phyloP scores from a whole-genome alignment of 2,113 vertebrate genomes.

The Protobothrops flavoviridis region DNA sequence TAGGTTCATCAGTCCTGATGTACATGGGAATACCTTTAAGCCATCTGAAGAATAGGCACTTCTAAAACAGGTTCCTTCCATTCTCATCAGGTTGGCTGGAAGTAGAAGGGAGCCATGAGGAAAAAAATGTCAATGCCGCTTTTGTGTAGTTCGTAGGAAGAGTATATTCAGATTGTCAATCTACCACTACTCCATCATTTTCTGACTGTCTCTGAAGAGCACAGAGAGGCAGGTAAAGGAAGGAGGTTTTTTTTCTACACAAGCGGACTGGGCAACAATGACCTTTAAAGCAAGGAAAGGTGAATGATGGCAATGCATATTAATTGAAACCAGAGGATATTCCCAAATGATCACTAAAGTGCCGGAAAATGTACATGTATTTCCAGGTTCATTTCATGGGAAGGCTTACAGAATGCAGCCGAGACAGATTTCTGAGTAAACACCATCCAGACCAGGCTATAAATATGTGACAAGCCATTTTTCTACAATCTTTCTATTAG shows the following conservation, averaged over 20 bases:
- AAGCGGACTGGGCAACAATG: too few species aligned
- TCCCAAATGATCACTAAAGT: neutral
- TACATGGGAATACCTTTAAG: neutral
- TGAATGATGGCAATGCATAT: neutral
- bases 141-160: neutral
- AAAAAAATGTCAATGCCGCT: too few species aligned
- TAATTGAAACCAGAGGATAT: neutral
- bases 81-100: neutral
- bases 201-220: neutral
- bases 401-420: neutral
- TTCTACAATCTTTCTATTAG: neutral
- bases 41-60: neutral
- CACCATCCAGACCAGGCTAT: neutral
- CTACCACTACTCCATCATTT: neutral
- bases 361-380: neutral
- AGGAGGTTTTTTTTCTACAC: neutral
- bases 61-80: neutral
- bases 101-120: neutral
- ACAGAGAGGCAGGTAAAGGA: too few species aligned
- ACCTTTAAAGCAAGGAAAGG: neutral
- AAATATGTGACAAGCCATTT: conserved; percentile 6
- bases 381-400: neutral
- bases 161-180: neutral
- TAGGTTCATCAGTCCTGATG: neutral
- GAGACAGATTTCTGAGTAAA: neutral